These are phyloP conservation scores for Erythrocebus patas DNA, from an alignment of 2,113 vertebrate genomes.

Conservation along the genomic window DNA sequence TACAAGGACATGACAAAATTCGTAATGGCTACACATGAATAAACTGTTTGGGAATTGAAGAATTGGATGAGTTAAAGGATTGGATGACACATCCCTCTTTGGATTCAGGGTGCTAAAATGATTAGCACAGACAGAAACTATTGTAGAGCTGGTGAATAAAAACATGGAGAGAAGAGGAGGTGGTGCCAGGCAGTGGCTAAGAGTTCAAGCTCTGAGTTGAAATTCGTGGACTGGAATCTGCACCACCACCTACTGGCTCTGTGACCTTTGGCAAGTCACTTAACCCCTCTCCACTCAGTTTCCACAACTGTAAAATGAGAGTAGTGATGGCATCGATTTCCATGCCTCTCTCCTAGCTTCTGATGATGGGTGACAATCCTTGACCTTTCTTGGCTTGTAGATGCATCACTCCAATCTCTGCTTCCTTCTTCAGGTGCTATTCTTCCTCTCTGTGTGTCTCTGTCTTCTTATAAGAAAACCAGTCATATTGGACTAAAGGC, in stretches of 20 bases:
- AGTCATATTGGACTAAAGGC: neutral
- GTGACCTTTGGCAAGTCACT: neutral
- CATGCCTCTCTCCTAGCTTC: neutral
- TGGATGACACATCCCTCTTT: neutral
- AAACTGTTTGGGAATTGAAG: neutral
- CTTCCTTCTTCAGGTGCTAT: neutral
- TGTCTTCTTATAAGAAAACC: neutral
- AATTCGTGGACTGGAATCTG: neutral
- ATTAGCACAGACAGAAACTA: neutral
- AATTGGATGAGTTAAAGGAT: neutral
- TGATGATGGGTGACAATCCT: no score
- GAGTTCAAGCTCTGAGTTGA: neutral
- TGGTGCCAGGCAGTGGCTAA: neutral
- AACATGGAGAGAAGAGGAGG: neutral
- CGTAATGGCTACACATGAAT: neutral
- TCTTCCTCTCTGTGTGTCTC: neutral
- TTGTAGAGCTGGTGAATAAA: neutral
- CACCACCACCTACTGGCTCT: neutral
- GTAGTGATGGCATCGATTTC: neutral
- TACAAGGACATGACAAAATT: neutral
- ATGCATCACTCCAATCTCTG: neutral
- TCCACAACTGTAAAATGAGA: neutral
- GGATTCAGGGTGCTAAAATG: neutral
- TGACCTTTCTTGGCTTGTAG: neutral
- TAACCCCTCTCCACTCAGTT: neutral